Evolutionary conservation across 2,888 invertebrate species (phyloP).

Genomic region (Conchocele bisecta): DNA sequence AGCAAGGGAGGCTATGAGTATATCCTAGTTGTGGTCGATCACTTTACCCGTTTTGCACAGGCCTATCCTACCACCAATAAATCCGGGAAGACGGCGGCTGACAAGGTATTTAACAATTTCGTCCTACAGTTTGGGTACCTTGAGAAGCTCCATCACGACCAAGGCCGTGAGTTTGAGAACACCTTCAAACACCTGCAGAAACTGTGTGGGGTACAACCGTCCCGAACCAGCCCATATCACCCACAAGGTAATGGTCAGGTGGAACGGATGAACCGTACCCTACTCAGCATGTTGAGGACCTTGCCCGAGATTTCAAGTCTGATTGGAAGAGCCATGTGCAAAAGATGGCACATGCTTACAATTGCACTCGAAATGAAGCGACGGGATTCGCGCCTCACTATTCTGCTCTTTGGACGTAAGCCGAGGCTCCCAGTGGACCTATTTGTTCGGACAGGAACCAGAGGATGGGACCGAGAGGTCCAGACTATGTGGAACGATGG

Average conservation of each 20-base stretch:
- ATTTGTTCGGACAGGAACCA: too few relatives aligned
- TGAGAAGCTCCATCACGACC: constrained; percentile 20
- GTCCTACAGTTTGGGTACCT: constrained; percentile 17
- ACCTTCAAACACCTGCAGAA: background rate
- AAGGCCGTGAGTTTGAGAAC: constrained; percentile 31
- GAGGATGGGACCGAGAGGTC: too few relatives aligned
- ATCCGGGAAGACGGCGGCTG: constrained; percentile 21
- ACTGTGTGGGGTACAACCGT: constrained; percentile 2
- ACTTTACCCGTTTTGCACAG: constrained; percentile 26
- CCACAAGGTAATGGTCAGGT: constrained; percentile 29
- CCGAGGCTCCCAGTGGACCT: constrained; percentile 27
- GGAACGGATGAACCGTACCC: constrained; percentile 21
- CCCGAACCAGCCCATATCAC: constrained; percentile 34
- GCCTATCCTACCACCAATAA: constrained; percentile 31
- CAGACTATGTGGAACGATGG: constrained; percentile 20
- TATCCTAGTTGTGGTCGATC: constrained; percentile 24
- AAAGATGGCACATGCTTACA: constrained; percentile 30
- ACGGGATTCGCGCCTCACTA: constrained; percentile 17
- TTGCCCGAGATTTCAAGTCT: constrained; percentile 13
- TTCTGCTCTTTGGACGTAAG: constrained; percentile 12
- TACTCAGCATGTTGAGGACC: constrained; percentile 27
- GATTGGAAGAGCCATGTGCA: constrained; percentile 33
- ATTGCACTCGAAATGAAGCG: constrained; percentile 22
- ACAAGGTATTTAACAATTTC: constrained; percentile 29
- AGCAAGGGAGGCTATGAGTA: constrained; percentile 22